Evolutionary conservation across 2,888 invertebrate species (phyloP), one percentile per base, ranked within the genome.

Genomic region (Cantharis rufa): DNA sequence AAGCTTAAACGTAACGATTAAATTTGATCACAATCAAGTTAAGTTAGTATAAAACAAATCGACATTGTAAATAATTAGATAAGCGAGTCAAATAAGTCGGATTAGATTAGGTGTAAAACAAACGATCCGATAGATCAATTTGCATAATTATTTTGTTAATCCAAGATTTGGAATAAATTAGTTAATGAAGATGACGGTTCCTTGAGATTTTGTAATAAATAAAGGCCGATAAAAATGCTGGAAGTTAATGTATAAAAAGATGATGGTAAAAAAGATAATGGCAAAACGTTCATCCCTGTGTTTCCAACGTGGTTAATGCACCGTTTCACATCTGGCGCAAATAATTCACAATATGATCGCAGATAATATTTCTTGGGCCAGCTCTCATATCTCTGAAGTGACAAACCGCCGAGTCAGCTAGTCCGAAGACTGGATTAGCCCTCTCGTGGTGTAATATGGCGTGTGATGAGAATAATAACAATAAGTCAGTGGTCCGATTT

Each of bases 381-480:
- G 81, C 81, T 82, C 84, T 86, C 85, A 87, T 86, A 86, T 86
- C 86, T 86, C 84, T 81, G 84, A 86, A 86, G 87, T 87, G 87
- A 87, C 87, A 87, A 88, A 88, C 86, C 85, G 88, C 87, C 85
- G 83, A 86, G 85, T 87, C 87, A 87, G 87, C 87, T 80, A 83
- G 84, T 84, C 84, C 85, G 82, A 82, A 81, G 83, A 84, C 84
- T 85, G 85, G 86, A 86, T 86, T 86, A 86, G 86, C 85, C 83
- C 84, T 84, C 84, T 85, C 84, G 83, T 84, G 84, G 85, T 86
- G 85, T 87, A 87, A 87, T 87, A 87, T 85, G 84, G 85, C 86
- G 86, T 87, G 86, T 87, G 87, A 87, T 87, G 86, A 85, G 87
- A 87, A 87, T 87, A 86, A 87, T 87, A 87, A 87, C 87, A 87